Base-by-base conservation (phyloP, 2,888 invertebrate genomes). In the Polydrusus tereticollis region DNA sequence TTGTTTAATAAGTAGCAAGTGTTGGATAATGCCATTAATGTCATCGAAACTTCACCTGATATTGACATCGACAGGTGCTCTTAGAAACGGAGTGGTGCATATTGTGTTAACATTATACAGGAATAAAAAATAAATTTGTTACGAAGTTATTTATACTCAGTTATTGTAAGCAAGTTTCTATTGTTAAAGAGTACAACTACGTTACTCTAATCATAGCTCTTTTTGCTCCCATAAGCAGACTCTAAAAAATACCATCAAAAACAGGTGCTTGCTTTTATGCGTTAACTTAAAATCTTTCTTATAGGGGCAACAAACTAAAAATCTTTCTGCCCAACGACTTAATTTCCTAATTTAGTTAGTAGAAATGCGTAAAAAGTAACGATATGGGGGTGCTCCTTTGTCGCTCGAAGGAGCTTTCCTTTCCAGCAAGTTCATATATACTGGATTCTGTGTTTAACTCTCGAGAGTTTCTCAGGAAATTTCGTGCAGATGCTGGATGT, bases 341-440 rank as follows among this genome's bases (percentile, higher is more conserved):
- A 64, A 64, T 70, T 64, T 65, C 58, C 64, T 70, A 70, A 64
- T 70, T 64, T 70, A 58, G 65, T 70, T 70, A 70, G 70, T 59
- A 59, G 20, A 59, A 70, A 59, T 70, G 70, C 70, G 70, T 70
- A 70, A 70, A 70, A 70, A 70, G 70, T 64, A 70, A 70, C 64
- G 65, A 64, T 70, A 70, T 70, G 59, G 64, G 70, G 70, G 64
- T 38, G 57, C 59, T 64, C 33, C 63, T 60, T 62, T 70, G 70
- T 70, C 64, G 65, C 59, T 64, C 18, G 45, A 36, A 38, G 23
- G 52, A 55, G 43, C 23, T 69, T 38, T 36, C 58, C 47, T 57
- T 43, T 36, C 41, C 18, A 36, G 45, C 29, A 70, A 70, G 26
- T 65, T 70, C 70, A 64, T 64, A 65, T 70, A 59, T 58, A 69